A percentile compares a stretch with the other conserved stretches of the same genome.
phyloP scores from a whole-genome alignment of 2,797 vertebrate genomes.

The Microcaecilia unicolor region DNA sequence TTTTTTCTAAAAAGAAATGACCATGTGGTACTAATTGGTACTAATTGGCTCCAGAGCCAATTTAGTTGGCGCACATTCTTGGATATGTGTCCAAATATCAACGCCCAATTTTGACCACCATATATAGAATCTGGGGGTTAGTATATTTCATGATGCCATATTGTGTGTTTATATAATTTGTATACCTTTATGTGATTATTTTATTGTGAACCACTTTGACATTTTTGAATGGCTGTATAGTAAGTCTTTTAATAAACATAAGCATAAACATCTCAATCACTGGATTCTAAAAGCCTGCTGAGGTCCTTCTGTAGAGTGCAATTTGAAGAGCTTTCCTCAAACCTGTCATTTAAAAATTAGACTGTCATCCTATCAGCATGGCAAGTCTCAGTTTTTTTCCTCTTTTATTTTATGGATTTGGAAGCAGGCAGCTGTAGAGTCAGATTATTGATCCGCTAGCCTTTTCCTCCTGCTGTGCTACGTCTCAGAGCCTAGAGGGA shows the following conservation, averaged over 20 bases:
- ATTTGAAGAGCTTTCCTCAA: neutral
- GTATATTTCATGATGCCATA: no score
- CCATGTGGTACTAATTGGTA: no score
- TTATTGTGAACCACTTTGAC: no score
- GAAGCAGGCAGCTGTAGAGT: neutral
- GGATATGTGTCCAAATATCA: no score
- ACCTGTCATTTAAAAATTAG: neutral
- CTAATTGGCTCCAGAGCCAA: no score
- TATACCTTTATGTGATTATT: neutral
- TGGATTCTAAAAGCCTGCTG: neutral
- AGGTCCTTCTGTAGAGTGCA: rapidly evolving
- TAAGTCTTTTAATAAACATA: no score
- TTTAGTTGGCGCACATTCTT: no score
- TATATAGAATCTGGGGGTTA: no score
- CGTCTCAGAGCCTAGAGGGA: constrained; percentile 74
- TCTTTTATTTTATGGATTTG: neutral
- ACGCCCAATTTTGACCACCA: no score
- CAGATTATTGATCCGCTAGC: neutral
- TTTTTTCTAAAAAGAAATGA: no score
- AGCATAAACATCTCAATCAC: neutral
- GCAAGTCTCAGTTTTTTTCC: neutral
- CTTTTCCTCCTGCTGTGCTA: constrained; percentile 51
- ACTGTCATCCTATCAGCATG: neutral
- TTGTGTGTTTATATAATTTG: no score
- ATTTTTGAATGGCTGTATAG: no score